Evolutionary conservation across 2,888 invertebrate genomes (phyloP), one percentile per base, ranked within the genome.

Genomic region (Endotricha flammealis): DNA sequence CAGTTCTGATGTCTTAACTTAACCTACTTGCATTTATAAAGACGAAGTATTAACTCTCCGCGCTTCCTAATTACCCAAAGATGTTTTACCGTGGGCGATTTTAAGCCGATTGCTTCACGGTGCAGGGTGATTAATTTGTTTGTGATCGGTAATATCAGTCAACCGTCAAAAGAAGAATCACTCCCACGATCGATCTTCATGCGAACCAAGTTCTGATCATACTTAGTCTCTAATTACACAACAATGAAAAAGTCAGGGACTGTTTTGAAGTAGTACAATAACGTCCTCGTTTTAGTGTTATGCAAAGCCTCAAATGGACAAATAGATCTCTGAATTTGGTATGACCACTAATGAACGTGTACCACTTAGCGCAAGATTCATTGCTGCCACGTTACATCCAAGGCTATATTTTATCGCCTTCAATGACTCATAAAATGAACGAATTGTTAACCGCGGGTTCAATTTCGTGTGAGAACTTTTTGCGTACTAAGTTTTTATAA

Each of bases 111-210:
- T 65, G 57, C 64, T 66, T 68, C 65, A 69, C 60, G 61, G 62
- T 52, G 42, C 42, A 47, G 48, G 53, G 53, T 64, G 60, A 75
- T 72, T 74, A 73, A 75, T 73, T 70, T 73, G 68, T 68, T 73
- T 70, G 66, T 69, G 61, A 77, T 81, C 67, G 65, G 76, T 77
- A 81, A 77, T 74, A 79, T 76, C 78, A 82, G 75, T 82, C 80
- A 79, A 76, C 58, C 81, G 73, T 75, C 68, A 73, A 69, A 61
- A 53, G 51, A 55, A 56, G 61, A 58, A 55, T 50, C 51, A 64
- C 73, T 80, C 81, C 81, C 82, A 81, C 79, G 80, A 59, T 63
- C 44, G 46, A 48, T 62, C 61, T 59, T 56, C 44, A 41, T 49
- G 52, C 55, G 57, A 62, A 69, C 63, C 54, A 66, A 57, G 46